A percentile compares a stretch with the other conserved stretches of the same genome.
These are phyloP conservation scores for Chrysopilus asiliformis DNA, from an alignment of 2,888 invertebrate species.

Conservation along the genomic window DNA sequence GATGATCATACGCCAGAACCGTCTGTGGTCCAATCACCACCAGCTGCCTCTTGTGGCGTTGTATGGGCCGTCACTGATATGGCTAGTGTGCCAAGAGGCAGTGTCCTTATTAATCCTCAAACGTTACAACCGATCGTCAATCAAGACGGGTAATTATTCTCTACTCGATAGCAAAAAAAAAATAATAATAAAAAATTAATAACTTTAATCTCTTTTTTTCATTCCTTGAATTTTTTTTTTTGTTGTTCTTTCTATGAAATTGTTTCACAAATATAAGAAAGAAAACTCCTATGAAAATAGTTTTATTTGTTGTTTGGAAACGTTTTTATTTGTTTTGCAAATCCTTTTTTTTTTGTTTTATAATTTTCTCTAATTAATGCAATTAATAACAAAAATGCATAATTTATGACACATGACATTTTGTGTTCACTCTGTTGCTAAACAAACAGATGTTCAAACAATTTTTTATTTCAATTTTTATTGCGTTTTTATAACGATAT, in stretches of 20 bases:
- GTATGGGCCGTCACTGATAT: constrained; percentile 85
- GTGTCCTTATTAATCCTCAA: constrained; percentile 73
- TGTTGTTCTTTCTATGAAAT: constrained; percentile 4
- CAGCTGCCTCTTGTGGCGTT: constrained; percentile 33
- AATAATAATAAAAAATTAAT: constrained; percentile 15
- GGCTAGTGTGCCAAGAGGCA: constrained; percentile 72
- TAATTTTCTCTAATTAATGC: no score
- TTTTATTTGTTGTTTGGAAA: no score
- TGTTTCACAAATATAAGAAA: background rate
- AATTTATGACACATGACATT: no score
- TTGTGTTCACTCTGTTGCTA: no score
- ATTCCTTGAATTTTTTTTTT: background rate
- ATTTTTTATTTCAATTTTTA: no score
- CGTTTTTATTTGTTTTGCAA: background rate
- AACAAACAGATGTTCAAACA: no score
- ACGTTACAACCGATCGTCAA: constrained; percentile 38
- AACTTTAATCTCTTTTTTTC: constrained; percentile 3
- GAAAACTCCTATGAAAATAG: background rate
- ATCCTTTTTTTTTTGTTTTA: constrained; percentile 3
- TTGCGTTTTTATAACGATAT: no score
- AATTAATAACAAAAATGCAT: constrained; percentile 2
- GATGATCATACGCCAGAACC: constrained; percentile 35
- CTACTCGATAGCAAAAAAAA: constrained; percentile 18
- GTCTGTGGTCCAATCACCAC: constrained; percentile 24
- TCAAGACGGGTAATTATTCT: constrained; percentile 37